A percentile compares a stretch with the other conserved stretches of the same genome.
Conservation (phyloP, 92 coral and sea anemone species). For the Umimayanthus kanabou region DNA sequence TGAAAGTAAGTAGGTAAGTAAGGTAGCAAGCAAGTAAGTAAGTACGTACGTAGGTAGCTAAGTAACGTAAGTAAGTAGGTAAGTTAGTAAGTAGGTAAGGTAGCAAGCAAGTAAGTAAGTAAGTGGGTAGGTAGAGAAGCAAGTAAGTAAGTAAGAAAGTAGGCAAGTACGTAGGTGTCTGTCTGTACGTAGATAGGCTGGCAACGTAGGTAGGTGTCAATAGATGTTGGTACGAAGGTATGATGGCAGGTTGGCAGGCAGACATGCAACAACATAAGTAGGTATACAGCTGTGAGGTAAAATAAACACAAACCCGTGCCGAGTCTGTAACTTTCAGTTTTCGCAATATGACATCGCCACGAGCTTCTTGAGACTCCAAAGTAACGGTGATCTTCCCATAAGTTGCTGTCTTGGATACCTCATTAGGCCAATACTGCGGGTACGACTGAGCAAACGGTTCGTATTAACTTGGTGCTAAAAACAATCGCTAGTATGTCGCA, state of each 20-base stretch:
- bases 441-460: not conserved
- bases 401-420: not conserved
- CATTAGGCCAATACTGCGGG: constrained; percentile 14
- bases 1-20: not conserved
- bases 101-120: not conserved
- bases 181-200: not conserved
- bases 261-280: not conserved
- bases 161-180: not conserved
- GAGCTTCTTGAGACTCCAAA: constrained; percentile 1
- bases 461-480: not conserved
- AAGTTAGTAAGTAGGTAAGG: not conserved
- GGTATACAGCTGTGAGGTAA: not conserved
- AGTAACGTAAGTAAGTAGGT: not conserved
- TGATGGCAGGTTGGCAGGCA: not conserved
- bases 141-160: not conserved
- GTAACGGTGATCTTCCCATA: not conserved
- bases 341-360: constrained; percentile 2
- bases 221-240: not conserved
- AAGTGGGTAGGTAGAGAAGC: not conserved
- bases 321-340: not conserved
- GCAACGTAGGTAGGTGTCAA: not conserved
- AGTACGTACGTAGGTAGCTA: too few species aligned
- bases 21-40: not conserved
- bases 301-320: not conserved
- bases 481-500: not conserved